phyloP scores from a whole-genome alignment of 2,797 vertebrate genomes.

The Nannoperca australis region DNA sequence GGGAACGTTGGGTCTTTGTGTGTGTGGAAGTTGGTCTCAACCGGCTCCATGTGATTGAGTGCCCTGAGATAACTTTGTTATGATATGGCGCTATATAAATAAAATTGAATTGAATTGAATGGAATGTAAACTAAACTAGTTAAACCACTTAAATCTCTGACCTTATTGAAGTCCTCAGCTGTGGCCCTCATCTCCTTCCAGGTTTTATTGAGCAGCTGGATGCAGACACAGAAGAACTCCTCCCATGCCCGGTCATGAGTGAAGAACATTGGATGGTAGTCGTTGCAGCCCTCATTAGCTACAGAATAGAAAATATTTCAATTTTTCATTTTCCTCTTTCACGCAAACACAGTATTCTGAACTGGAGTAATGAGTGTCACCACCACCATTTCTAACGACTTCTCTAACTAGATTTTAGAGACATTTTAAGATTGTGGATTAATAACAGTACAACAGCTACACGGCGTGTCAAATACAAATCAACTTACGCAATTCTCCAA shows the following conservation, averaged over 20 bases:
- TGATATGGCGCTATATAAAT: too few relatives aligned
- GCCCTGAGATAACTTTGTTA: too few relatives aligned
- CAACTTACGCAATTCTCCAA: slow-evolving; percentile 96
- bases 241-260: slow-evolving; percentile 97
- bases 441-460: neutral
- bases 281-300: slow-evolving; percentile 98
- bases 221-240: slow-evolving; percentile 98
- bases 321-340: too few relatives aligned
- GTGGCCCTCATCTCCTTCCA: slow-evolving; percentile 99
- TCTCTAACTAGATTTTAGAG: neutral
- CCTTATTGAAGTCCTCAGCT: slow-evolving; percentile 98
- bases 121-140: neutral
- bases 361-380: neutral
- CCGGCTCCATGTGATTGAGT: too few relatives aligned
- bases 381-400: neutral
- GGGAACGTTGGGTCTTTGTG: too few relatives aligned
- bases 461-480: neutral
- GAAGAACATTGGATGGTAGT: slow-evolving; percentile 99
- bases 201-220: slow-evolving; percentile 97
- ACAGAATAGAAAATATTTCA: slow-evolving; percentile 3
- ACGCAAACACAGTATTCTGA: neutral
- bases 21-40: too few relatives aligned
- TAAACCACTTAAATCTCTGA: slow-evolving; percentile 60
- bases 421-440: neutral
- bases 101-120: too few relatives aligned